These are phyloP conservation scores for Rhea americana DNA, from an alignment of 2,113 vertebrate species.

Conservation along the genomic window DNA sequence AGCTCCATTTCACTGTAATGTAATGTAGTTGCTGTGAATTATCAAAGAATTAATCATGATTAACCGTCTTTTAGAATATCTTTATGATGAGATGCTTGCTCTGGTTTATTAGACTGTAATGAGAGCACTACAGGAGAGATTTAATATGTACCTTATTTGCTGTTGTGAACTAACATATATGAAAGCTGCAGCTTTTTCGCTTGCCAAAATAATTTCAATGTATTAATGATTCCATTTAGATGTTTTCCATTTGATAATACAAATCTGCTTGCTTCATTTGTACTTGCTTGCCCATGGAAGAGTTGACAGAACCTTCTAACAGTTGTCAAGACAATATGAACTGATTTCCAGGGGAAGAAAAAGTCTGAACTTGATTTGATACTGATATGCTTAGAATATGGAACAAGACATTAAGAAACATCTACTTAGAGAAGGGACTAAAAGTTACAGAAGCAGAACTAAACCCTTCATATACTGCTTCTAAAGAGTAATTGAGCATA, in stretches of 20 bases:
- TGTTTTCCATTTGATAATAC: neutral
- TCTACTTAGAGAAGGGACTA: neutral
- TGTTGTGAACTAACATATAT: neutral
- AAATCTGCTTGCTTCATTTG: neutral
- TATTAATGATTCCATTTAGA: neutral
- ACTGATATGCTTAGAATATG: neutral
- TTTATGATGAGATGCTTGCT: slow-evolving; percentile 4
- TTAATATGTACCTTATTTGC: neutral
- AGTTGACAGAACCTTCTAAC: neutral
- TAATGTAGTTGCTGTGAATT: slow-evolving; percentile 23
- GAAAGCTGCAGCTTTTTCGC: neutral
- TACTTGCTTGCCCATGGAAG: neutral
- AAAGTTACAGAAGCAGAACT: slow-evolving; percentile 30
- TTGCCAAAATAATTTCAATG: neutral
- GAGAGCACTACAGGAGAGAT: neutral
- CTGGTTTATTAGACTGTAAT: slow-evolving; percentile 10
- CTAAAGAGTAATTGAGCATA: slow-evolving; percentile 51
- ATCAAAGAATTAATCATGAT: slow-evolving; percentile 43
- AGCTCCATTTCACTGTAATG: too few species aligned
- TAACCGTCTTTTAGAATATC: neutral
- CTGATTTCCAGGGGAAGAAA: neutral
- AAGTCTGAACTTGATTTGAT: slow-evolving; percentile 23
- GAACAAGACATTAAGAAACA: slow-evolving; percentile 40
- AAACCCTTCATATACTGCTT: slow-evolving; percentile 47
- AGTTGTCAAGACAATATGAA: neutral